Evolutionary conservation across 2,797 vertebrate genomes (phyloP).

Genomic region (Chiroxiphia lanceolata): DNA sequence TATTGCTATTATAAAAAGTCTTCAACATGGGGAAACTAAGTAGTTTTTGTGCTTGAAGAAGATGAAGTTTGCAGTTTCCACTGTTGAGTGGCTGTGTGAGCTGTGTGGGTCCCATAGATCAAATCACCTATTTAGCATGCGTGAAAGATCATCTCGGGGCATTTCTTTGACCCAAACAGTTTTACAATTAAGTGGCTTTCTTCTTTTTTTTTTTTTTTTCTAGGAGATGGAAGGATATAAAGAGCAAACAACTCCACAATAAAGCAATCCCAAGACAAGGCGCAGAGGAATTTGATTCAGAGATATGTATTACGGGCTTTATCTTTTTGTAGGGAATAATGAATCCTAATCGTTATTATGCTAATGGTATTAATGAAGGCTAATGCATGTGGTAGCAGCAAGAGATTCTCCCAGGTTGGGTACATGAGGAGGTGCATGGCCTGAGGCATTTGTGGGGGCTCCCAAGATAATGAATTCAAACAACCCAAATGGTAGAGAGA

Average conservation of each 20-base stretch:
- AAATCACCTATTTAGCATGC: slow-evolving; percentile 20
- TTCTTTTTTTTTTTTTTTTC: background rate
- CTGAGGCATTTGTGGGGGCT: background rate
- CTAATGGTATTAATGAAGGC: slow-evolving; percentile 60
- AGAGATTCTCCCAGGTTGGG: slow-evolving; percentile 34
- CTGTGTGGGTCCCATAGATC: slow-evolving; percentile 9
- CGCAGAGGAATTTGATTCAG: background rate
- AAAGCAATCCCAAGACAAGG: slow-evolving; percentile 18
- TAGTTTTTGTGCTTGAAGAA: slow-evolving; percentile 23
- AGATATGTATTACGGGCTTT: background rate
- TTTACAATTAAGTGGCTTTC: slow-evolving; percentile 22
- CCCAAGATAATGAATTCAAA: slow-evolving; percentile 1
- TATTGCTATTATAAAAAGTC: slow-evolving; percentile 64
- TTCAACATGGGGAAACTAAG: slow-evolving; percentile 45
- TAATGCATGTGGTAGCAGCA: slow-evolving; percentile 18
- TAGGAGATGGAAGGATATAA: background rate
- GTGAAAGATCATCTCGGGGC: background rate
- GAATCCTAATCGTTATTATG: background rate
- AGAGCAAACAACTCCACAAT: slow-evolving; percentile 37
- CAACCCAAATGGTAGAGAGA: background rate
- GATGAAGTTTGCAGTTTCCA: background rate
- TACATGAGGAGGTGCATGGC: background rate
- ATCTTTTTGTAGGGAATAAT: slow-evolving; percentile 31
- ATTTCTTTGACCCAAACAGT: slow-evolving; percentile 38
- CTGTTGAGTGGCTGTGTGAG: slow-evolving; percentile 1